phyloP scores from a whole-genome alignment of 2,888 invertebrate genomes.

The Morpho helenor region DNA sequence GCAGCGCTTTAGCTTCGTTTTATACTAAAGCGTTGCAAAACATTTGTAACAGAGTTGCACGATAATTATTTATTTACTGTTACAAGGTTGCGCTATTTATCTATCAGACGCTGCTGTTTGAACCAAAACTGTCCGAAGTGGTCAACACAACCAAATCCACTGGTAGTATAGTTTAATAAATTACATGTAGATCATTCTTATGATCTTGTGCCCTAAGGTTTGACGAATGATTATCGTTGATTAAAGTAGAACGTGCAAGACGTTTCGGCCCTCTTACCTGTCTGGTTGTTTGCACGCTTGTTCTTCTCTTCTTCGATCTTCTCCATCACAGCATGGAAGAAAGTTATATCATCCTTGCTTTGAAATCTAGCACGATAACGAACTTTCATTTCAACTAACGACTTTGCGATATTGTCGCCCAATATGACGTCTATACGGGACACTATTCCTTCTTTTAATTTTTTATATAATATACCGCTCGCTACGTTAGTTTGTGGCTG shows the following conservation, averaged over 20 bases:
- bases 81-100: no score
- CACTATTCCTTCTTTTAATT: constrained; percentile 28
- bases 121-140: background rate
- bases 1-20: no score
- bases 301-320: constrained; percentile 16
- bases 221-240: background rate
- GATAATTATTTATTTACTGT: no score
- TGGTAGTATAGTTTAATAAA: background rate
- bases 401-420: constrained; percentile 19
- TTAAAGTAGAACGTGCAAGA: background rate
- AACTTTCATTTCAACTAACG: constrained; percentile 14
- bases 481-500: background rate
- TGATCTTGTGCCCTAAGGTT: background rate
- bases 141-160: background rate
- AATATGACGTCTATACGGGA: constrained; percentile 31
- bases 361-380: constrained; percentile 27
- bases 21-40: no score
- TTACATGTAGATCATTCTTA: background rate
- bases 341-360: constrained; percentile 13
- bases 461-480: background rate
- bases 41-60: no score
- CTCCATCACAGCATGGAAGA: constrained; percentile 21
- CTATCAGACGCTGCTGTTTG: no score
- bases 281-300: background rate
- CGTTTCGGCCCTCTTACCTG: constrained; percentile 1